These are phyloP conservation scores for Crotalus horridus DNA, from an alignment of 2,113 vertebrate species.

Conservation along the genomic window DNA sequence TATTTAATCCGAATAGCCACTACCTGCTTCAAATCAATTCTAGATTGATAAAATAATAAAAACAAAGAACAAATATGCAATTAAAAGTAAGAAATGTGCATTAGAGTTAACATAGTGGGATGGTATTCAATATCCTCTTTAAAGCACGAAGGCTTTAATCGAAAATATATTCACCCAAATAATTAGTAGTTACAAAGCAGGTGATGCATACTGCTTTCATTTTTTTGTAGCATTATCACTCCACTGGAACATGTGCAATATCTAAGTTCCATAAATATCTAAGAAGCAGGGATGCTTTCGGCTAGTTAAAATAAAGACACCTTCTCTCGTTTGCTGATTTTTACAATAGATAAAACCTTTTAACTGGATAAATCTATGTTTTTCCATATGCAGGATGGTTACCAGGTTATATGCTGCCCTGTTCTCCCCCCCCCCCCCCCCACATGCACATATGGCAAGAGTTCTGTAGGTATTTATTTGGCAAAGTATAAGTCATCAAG, in stretches of 20 bases:
- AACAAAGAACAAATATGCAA: not conserved
- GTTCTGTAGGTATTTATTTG: too few species aligned
- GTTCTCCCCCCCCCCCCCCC: too few species aligned
- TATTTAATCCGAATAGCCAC: not conserved
- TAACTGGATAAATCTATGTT: not conserved
- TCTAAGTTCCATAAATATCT: constrained; percentile 11
- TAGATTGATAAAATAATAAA: not conserved
- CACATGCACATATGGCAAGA: too few species aligned
- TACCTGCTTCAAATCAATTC: not conserved
- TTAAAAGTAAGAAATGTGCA: not conserved
- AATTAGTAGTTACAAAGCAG: constrained; percentile 10
- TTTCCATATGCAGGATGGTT: not conserved
- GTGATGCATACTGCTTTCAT: not conserved
- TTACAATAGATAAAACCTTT: not conserved
- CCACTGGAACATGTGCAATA: not conserved
- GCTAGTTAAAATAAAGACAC: constrained; percentile 10
- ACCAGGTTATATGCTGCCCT: not conserved
- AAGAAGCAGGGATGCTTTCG: constrained; percentile 13
- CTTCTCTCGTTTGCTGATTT: not conserved
- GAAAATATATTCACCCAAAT: constrained; percentile 5
- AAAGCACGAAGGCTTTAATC: not conserved
- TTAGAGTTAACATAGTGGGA: not conserved
- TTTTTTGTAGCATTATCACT: constrained; percentile 15
- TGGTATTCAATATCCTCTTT: not conserved
- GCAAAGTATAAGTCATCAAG: not conserved